These are phyloP conservation scores for Troglohyphantes excavatus DNA, from an alignment of 2,888 invertebrate genomes.

Conservation along the genomic window DNA sequence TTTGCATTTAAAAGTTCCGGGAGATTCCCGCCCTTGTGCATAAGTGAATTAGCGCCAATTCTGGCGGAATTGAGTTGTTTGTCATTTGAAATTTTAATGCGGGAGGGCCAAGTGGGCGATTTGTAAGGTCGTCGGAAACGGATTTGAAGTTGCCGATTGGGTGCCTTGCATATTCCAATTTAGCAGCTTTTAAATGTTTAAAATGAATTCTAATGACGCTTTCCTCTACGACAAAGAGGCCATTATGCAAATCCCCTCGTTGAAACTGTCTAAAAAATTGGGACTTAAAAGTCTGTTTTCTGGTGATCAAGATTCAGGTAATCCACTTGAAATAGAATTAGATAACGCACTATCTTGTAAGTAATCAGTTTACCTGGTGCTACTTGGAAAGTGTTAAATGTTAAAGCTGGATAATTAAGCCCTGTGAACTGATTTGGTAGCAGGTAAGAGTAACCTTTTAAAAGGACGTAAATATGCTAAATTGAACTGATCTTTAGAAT, in stretches of 20 bases:
- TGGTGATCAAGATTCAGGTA: background rate
- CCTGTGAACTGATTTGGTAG: background rate
- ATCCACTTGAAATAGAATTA: background rate
- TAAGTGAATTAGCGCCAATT: constrained; percentile 8
- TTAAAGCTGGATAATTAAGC: background rate
- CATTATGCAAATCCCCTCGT: background rate
- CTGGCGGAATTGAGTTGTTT: constrained; percentile 7
- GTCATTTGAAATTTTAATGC: constrained; percentile 1
- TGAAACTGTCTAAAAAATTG: background rate
- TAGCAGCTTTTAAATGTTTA: constrained; percentile 11
- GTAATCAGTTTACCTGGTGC: background rate
- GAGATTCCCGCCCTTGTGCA: background rate
- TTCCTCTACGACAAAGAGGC: background rate
- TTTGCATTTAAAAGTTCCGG: background rate
- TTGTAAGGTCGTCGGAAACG: background rate
- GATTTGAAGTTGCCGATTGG: background rate
- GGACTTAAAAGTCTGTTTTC: background rate
- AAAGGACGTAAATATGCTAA: background rate
- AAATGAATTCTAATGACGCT: background rate
- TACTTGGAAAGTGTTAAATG: background rate
- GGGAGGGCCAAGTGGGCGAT: background rate
- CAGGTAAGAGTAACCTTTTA: background rate
- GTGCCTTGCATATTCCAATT: constrained; percentile 1
- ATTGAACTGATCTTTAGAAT: background rate
- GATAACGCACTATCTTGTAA: background rate